A percentile compares a stretch with the other conserved stretches of the same genome.
These are phyloP conservation scores for Leptopterna dolabrata DNA, from an alignment of 2,888 invertebrate genomes.

Conservation along the genomic window DNA sequence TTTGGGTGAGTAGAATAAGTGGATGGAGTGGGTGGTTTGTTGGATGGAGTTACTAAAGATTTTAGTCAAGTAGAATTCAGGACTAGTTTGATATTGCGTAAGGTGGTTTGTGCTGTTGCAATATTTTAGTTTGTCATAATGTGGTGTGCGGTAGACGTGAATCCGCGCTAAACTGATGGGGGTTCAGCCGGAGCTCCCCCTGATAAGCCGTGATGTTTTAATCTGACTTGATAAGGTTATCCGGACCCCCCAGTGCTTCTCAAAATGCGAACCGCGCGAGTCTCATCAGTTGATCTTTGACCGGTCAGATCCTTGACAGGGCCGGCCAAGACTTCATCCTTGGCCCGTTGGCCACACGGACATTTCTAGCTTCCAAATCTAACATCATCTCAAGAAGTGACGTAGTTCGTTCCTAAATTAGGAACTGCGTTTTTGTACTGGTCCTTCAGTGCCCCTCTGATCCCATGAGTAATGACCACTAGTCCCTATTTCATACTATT, in stretches of 20 bases:
- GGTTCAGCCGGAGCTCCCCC: neutral
- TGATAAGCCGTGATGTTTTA: slow-evolving; percentile 35
- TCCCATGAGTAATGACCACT: neutral
- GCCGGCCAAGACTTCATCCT: neutral
- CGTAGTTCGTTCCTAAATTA: neutral
- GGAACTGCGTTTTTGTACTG: neutral
- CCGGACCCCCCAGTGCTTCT: slow-evolving; percentile 19
- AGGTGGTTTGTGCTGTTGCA: no score
- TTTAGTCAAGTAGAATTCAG: no score
- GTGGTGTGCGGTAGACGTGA: neutral
- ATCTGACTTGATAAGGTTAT: slow-evolving; percentile 33
- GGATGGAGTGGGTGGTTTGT: no score
- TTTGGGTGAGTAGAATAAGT: no score
- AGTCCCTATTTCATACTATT: neutral
- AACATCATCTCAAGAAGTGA: neutral
- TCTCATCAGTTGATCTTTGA: slow-evolving; percentile 19
- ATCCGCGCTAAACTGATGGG: neutral
- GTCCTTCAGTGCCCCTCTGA: neutral
- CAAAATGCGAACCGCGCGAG: slow-evolving; percentile 21
- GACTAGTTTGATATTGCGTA: no score
- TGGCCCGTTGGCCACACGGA: neutral
- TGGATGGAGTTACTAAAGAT: no score
- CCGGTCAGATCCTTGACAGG: slow-evolving; percentile 32
- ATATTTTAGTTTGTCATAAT: no score
- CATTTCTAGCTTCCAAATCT: neutral